A percentile compares a stretch with the other conserved stretches of the same genome.
Conservation (phyloP, 2,888 invertebrate species). For the Polymixis flavicincta region DNA sequence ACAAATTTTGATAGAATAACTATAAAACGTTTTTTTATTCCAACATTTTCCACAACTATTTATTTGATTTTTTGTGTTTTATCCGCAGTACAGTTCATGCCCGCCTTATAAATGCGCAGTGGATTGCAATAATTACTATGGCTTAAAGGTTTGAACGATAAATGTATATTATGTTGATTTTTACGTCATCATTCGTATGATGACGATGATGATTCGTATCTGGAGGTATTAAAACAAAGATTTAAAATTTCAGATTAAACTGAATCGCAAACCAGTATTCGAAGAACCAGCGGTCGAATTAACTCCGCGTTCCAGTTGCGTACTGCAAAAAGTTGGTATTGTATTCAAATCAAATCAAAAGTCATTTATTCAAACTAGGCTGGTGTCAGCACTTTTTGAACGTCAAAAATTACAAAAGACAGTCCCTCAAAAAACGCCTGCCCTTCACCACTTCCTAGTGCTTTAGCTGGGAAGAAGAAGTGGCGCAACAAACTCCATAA, state of each 20-base stretch:
- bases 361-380: too few relatives aligned
- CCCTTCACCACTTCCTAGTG: too few relatives aligned
- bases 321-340: conserved; percentile 77
- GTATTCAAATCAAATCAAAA: too few relatives aligned
- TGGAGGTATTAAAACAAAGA: conserved; percentile 1
- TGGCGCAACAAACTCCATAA: too few relatives aligned
- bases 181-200: background rate
- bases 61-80: conserved; percentile 21
- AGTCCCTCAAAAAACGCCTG: too few relatives aligned
- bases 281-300: conserved; percentile 78
- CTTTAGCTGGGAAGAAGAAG: too few relatives aligned
- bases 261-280: conserved; percentile 76
- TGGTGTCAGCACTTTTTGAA: too few relatives aligned
- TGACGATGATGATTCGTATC: too few relatives aligned
- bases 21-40: conserved; percentile 1
- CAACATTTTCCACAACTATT: background rate
- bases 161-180: background rate
- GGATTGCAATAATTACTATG: conserved; percentile 74
- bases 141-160: conserved; percentile 75
- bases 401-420: too few relatives aligned
- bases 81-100: conserved; percentile 65
- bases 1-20: background rate
- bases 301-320: conserved; percentile 82
- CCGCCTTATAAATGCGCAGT: conserved; percentile 69
- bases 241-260: conserved; percentile 74